Evolutionary conservation across 2,888 invertebrate genomes (phyloP), one percentile per base, ranked within the genome.

Genomic region (Lymantria monacha): DNA sequence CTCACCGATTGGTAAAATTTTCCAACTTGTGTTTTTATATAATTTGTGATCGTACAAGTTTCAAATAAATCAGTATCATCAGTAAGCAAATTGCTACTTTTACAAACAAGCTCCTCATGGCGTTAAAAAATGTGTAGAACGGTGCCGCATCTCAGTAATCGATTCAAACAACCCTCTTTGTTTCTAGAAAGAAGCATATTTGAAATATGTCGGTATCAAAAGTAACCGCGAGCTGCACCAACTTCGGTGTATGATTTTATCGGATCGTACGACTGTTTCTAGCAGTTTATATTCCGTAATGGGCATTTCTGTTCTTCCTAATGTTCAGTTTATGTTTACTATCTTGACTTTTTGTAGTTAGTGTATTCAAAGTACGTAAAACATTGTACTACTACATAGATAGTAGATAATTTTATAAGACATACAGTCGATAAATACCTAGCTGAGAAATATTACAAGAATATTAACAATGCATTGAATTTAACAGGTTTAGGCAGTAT

Each of bases 61-160:
- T 76, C 71, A 69, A 76, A 76, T 76, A 79, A 76, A 22, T 22
- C 22, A 22, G 5, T 5, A 22, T 22, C 2, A 22, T 74, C n/a
- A 68, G 73, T 73, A 79, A 82, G 80, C 81, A 83, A 83, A 83
- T 82, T 81, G 77, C 76, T 79, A 81, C 80, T 82, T 81, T 81
- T 79, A 80, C 79, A 82, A 84, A 85, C 80, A 81, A 83, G 79
- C 80, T 74, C 72, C 74, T 76, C 75, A 74, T 66, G 63, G 64
- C 48, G 70, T 22, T 73, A 80, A 85, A 81, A 83, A 84, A 76
- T 78, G 65, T 74, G 72, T 75, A 73, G 61, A 63, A 69, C 66
- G 72, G 76, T 73, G 70, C 74, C 75, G 74, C 77, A 72, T 68
- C 70, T 69, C 67, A 62, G 79, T 80, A 82, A 81, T 83, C 80